A percentile compares a stretch with the other conserved stretches of the same genome.
phyloP scores from a whole-genome alignment of 2,888 invertebrate genomes.

The Melanchra persicariae region DNA sequence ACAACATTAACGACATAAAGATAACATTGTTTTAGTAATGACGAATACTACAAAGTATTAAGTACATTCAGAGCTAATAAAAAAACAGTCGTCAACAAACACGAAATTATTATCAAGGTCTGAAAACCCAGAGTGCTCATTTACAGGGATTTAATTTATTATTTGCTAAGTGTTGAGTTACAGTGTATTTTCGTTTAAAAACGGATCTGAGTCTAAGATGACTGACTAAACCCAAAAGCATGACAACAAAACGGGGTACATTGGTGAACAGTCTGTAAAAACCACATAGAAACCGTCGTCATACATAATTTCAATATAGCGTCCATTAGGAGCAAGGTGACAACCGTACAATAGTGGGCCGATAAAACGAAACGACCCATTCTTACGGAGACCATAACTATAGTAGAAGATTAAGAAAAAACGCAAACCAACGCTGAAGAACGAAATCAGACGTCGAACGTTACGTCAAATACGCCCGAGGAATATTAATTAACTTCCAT shows the following conservation, averaged over 20 bases:
- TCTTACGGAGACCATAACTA: constrained; percentile 61
- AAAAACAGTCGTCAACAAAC: constrained; percentile 37
- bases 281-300: constrained; percentile 65
- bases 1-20: constrained; percentile 27
- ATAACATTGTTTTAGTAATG: constrained; percentile 37
- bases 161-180: constrained; percentile 12
- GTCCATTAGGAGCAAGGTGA: constrained; percentile 73
- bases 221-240: background rate
- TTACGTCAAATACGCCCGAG: constrained; percentile 57
- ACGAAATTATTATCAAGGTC: constrained; percentile 25
- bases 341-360: constrained; percentile 65
- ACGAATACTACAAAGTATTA: constrained; percentile 29
- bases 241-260: background rate
- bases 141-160: constrained; percentile 37
- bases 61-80: constrained; percentile 19
- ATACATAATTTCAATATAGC: constrained; percentile 64
- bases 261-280: constrained; percentile 52
- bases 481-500: constrained; percentile 76
- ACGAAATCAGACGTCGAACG: constrained; percentile 52
- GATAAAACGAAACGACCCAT: constrained; percentile 66
- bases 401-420: constrained; percentile 65
- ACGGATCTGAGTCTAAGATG: background rate
- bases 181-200: background rate
- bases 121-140: constrained; percentile 27
- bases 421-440: constrained; percentile 51